Conservation (phyloP, 2,113 vertebrate species). For the Pardalotus punctatus region DNA sequence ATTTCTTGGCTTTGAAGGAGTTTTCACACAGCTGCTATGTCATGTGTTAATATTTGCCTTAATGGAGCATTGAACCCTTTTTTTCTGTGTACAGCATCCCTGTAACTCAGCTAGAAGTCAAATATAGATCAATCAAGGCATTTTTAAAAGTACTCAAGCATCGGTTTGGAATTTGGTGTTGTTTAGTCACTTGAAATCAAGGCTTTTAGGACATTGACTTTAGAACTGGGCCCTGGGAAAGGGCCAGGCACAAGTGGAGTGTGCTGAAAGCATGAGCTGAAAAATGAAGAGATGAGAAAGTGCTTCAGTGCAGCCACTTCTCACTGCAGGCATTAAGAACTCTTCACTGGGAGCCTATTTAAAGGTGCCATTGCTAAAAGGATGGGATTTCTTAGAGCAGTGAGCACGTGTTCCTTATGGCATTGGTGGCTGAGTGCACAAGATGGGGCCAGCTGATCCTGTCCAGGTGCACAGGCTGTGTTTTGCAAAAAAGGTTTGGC, state of each 20-base stretch:
- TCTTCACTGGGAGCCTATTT: background rate
- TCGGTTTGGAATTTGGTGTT: background rate
- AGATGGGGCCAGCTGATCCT: background rate
- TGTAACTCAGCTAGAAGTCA: background rate
- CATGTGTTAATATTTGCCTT: background rate
- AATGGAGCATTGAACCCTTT: background rate
- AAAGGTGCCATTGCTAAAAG: background rate
- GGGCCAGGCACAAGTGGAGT: background rate
- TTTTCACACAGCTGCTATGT: background rate
- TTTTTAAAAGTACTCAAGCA: background rate
- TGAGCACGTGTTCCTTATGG: fast-evolving
- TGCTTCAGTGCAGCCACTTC: background rate
- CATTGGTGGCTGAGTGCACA: background rate
- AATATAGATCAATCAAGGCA: background rate
- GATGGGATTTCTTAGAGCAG: background rate
- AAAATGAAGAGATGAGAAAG: background rate
- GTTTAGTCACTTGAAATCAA: background rate
- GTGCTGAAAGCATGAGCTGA: background rate
- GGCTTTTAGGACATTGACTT: background rate
- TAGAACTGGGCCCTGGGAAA: background rate
- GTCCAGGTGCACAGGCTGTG: background rate
- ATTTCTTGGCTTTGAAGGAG: background rate
- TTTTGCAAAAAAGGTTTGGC: background rate
- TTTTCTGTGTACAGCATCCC: background rate
- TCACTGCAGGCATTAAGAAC: background rate